These are phyloP conservation scores for Philopedon plagiatum DNA, from an alignment of 2,888 invertebrate genomes.

Conservation along the genomic window DNA sequence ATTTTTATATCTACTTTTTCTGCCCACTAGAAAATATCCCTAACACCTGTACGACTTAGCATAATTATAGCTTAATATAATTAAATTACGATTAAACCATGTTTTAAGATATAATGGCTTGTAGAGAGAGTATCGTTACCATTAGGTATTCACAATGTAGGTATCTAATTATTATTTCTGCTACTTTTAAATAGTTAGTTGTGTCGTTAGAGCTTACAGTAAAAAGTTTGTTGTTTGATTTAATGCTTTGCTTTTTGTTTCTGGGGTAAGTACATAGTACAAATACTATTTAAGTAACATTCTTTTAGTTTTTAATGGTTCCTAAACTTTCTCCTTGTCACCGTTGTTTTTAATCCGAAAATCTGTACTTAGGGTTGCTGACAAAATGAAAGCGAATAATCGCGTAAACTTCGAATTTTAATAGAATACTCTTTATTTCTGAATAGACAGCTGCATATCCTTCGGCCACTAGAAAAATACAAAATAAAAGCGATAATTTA, in stretches of 20 bases:
- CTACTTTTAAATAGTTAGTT: constrained; percentile 6
- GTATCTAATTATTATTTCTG: constrained; percentile 5
- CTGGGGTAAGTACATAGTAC: background rate
- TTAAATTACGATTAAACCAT: constrained; percentile 8
- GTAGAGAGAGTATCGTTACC: constrained; percentile 12
- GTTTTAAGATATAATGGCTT: constrained; percentile 18
- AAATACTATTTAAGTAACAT: no score
- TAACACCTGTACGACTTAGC: constrained; percentile 13
- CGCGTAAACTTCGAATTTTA: no score
- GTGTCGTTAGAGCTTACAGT: background rate
- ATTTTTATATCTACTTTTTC: no score
- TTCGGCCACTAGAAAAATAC: no score
- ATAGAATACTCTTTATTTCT: no score
- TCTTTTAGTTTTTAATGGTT: no score
- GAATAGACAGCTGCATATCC: no score
- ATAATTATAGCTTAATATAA: constrained; percentile 1
- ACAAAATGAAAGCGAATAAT: no score
- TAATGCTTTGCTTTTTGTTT: background rate
- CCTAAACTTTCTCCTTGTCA: no score
- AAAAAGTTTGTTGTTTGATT: background rate
- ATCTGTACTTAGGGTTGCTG: no score
- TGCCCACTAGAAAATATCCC: constrained; percentile 11
- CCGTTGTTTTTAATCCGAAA: no score
- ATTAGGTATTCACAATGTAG: constrained; percentile 8
- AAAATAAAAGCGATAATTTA: no score